These are phyloP conservation scores for Scrobipalpa costella DNA, from an alignment of 2,888 invertebrate species.

Conservation along the genomic window DNA sequence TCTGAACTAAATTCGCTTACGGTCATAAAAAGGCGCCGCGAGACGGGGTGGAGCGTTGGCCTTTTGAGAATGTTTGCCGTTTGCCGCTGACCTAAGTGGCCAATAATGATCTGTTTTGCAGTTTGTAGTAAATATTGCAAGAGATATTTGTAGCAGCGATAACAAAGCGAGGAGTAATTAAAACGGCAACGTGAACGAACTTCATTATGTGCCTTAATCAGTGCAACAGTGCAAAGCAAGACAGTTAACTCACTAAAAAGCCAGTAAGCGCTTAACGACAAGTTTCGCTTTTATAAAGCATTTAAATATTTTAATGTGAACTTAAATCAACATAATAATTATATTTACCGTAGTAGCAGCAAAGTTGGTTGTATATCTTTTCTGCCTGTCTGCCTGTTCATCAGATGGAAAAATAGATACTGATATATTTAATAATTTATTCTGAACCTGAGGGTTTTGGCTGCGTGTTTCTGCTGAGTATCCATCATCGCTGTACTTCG, in stretches of 20 bases:
- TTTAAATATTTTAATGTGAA: background rate
- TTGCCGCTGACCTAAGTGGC: constrained; percentile 77
- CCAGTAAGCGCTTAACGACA: constrained; percentile 48
- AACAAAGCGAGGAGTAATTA: constrained; percentile 53
- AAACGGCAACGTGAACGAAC: constrained; percentile 66
- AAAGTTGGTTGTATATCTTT: too few relatives aligned
- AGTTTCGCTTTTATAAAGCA: constrained; percentile 49
- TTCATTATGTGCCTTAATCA: constrained; percentile 71
- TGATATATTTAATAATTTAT: too few relatives aligned
- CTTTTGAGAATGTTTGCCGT: constrained; percentile 77
- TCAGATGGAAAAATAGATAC: too few relatives aligned
- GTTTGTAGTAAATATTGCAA: constrained; percentile 56
- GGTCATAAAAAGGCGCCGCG: constrained; percentile 30
- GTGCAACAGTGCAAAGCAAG: constrained; percentile 71
- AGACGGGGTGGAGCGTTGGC: constrained; percentile 71
- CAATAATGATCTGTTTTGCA: constrained; percentile 77
- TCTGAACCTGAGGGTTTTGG: too few relatives aligned
- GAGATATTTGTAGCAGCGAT: constrained; percentile 28
- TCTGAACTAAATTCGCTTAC: constrained; percentile 52
- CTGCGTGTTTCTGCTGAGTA: too few relatives aligned
- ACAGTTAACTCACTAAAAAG: constrained; percentile 65
- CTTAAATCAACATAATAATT: too few relatives aligned
- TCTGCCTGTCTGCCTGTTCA: too few relatives aligned
- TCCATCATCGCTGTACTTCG: too few relatives aligned
- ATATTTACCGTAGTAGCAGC: too few relatives aligned